These are phyloP conservation scores for Astur gentilis DNA, from an alignment of 2,113 vertebrate genomes.

Conservation along the genomic window DNA sequence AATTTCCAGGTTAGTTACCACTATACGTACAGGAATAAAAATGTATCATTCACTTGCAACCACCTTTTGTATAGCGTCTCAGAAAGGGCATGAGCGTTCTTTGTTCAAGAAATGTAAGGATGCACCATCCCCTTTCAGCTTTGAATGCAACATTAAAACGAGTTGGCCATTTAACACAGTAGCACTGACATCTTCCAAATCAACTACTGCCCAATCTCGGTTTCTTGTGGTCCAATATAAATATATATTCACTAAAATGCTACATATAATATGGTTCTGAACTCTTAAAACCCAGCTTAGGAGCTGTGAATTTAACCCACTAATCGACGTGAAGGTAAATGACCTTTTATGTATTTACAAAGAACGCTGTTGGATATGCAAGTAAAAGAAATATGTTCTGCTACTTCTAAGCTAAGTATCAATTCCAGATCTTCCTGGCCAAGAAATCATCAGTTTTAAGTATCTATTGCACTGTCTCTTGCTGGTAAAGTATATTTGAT, in stretches of 20 bases:
- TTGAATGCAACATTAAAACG: not conserved
- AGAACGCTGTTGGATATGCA: not conserved
- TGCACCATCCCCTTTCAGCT: not conserved
- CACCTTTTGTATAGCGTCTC: not conserved
- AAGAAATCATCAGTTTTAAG: not conserved
- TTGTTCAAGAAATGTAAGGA: not conserved
- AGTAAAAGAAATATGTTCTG: not conserved
- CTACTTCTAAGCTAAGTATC: not conserved
- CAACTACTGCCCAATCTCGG: not conserved
- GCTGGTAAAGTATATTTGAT: not conserved
- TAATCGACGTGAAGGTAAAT: not conserved
- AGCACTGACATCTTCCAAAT: not conserved
- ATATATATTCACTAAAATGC: not conserved
- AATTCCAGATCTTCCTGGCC: not conserved
- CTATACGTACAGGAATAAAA: not conserved
- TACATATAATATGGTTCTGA: not conserved
- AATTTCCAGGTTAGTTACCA: not conserved
- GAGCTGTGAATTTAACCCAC: not conserved
- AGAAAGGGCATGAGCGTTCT: not conserved
- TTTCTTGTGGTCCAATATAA: not conserved
- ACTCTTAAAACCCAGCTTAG: not conserved
- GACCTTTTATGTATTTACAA: not conserved
- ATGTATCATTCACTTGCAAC: not conserved
- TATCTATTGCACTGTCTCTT: not conserved
- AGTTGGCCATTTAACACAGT: not conserved